These are phyloP conservation scores for Hippoglossus hippoglossus DNA, from an alignment of 2,797 vertebrate genomes.

Conservation along the genomic window DNA sequence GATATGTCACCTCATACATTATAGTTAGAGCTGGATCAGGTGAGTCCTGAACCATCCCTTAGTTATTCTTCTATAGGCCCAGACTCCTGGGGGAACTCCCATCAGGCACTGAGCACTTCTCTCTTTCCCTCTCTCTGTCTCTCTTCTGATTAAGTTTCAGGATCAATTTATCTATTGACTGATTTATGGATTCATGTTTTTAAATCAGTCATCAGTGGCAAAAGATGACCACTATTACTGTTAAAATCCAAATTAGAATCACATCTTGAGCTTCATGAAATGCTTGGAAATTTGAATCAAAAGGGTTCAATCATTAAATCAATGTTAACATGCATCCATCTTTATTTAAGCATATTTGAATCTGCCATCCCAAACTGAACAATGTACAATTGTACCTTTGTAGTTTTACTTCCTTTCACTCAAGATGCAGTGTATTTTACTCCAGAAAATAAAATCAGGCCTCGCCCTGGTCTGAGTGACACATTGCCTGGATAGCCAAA, in stretches of 20 bases:
- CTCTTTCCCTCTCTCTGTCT: too few relatives aligned
- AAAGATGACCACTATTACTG: background rate
- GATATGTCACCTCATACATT: background rate
- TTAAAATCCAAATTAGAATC: background rate
- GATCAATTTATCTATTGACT: background rate
- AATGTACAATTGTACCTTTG: background rate
- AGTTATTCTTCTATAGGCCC: too few relatives aligned
- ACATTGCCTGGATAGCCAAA: constrained; percentile 35
- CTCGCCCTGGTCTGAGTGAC: constrained; percentile 14
- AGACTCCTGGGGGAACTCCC: too few relatives aligned
- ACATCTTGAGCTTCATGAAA: background rate
- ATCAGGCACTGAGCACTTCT: too few relatives aligned
- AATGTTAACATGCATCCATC: background rate
- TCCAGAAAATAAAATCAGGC: background rate
- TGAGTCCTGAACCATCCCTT: too few relatives aligned
- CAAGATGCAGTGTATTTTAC: background rate
- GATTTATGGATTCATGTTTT: too few relatives aligned
- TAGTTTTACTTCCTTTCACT: constrained; percentile 1
- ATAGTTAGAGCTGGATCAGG: too few relatives aligned
- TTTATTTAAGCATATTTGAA: background rate
- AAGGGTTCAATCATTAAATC: background rate
- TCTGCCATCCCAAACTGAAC: background rate
- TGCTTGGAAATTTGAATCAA: background rate
- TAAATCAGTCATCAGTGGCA: background rate
- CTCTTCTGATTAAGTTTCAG: too few relatives aligned